Conservation (phyloP, 1,140 invertebrate species). For the Lucilia sericata region DNA sequence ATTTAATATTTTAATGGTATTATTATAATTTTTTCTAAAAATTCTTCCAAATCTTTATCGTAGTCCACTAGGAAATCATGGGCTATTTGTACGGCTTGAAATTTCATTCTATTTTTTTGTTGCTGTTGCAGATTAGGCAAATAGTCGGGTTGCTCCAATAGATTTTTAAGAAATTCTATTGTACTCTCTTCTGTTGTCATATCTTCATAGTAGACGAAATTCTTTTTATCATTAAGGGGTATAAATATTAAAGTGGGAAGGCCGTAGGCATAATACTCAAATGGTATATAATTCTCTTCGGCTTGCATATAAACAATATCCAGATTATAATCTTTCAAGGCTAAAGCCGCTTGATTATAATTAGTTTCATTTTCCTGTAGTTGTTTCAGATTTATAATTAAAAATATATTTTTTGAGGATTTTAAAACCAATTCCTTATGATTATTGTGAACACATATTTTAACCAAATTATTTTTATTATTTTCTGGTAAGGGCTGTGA, state of each 20-base stretch:
- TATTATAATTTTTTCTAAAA: background rate
- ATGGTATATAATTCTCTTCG: constrained; percentile 37
- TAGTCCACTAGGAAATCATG: background rate
- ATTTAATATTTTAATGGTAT: constrained; percentile 5
- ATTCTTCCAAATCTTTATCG: background rate
- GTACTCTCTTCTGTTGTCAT: no score
- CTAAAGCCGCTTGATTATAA: constrained; percentile 30
- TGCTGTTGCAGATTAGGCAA: background rate
- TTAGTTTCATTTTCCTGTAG: constrained; percentile 10
- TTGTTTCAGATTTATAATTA: constrained; percentile 11
- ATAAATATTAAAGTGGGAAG: constrained; percentile 43
- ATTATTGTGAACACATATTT: constrained; percentile 33
- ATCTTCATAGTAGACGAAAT: constrained; percentile 39
- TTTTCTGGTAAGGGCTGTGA: constrained; percentile 33
- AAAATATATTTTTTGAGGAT: constrained; percentile 36
- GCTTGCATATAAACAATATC: constrained; percentile 39
- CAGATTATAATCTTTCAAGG: constrained; percentile 30
- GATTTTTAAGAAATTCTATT: background rate
- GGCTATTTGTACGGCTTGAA: background rate
- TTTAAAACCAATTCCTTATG: constrained; percentile 31
- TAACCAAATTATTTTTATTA: constrained; percentile 33
- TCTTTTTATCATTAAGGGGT: constrained; percentile 25
- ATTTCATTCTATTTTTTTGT: background rate
- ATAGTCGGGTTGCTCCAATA: background rate
- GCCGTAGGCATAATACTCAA: constrained; percentile 36